These are phyloP conservation scores for Neosilurus mollespiculum DNA, from an alignment of 2,797 vertebrate species.

Conservation along the genomic window DNA sequence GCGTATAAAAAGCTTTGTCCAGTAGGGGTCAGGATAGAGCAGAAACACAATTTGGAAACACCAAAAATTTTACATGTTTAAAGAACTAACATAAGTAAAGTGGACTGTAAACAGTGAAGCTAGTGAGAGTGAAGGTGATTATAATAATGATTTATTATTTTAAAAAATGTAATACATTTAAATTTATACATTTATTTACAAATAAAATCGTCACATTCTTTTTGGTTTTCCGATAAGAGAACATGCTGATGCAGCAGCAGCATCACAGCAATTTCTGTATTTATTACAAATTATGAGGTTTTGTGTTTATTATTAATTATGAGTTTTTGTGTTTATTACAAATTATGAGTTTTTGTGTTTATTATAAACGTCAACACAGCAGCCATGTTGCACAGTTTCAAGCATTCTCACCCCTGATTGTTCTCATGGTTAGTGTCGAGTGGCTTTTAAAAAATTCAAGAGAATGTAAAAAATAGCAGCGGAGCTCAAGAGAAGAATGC, in stretches of 20 bases:
- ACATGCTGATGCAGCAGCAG: background rate
- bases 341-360: no score
- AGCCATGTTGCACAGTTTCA: background rate
- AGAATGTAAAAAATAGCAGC: conserved; percentile 8
- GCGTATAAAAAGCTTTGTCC: background rate
- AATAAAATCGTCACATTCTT: background rate
- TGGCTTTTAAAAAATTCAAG: background rate
- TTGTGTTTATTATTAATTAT: no score
- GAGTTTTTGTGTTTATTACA: background rate
- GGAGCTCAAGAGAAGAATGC: background rate
- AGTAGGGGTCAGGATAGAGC: background rate
- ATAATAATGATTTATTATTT: background rate
- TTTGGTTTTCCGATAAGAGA: background rate
- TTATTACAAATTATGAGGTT: no score
- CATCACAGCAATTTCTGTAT: background rate
- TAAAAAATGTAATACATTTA: background rate
- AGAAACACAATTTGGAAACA: background rate
- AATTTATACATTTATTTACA: no score
- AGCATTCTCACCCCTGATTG: background rate
- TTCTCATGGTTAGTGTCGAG: background rate
- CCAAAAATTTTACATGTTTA: background rate
- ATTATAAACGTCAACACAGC: background rate
- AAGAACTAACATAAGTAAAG: background rate
- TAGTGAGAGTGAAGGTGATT: background rate
- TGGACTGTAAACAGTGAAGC: background rate